A percentile compares a stretch with the other conserved stretches of the same genome.
Evolutionary conservation across 2,113 vertebrate genomes (phyloP).

Genomic region (Odontesthes bonariensis): DNA sequence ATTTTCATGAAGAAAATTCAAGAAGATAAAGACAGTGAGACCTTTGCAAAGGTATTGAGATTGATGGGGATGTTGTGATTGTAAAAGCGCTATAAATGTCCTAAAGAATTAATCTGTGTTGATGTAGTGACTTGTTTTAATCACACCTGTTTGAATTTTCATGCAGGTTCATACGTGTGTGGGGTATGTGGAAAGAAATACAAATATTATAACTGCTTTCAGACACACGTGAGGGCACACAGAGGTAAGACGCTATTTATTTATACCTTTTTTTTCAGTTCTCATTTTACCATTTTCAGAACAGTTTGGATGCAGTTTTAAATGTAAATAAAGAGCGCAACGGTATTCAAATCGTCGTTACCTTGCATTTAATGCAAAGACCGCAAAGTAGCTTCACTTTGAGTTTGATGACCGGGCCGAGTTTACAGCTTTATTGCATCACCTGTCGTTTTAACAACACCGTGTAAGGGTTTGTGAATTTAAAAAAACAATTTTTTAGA

Average conservation of each 20-base stretch:
- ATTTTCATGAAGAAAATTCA: neutral
- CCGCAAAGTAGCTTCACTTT: no score
- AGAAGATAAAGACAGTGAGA: neutral
- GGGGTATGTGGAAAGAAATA: slow-evolving; percentile 98
- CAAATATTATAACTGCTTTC: slow-evolving; percentile 99
- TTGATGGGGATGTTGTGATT: neutral
- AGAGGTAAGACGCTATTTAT: slow-evolving; percentile 85
- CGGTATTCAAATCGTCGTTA: neutral
- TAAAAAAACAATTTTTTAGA: no score
- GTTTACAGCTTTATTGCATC: neutral
- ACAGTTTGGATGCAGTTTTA: neutral
- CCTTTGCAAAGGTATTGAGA: neutral
- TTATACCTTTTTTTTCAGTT: neutral
- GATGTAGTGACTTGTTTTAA: neutral
- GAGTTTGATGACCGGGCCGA: no score
- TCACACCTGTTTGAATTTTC: slow-evolving; percentile 36
- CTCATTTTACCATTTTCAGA: neutral
- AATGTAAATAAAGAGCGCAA: neutral
- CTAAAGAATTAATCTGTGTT: neutral
- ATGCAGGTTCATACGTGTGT: slow-evolving; percentile 94
- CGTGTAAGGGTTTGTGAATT: neutral
- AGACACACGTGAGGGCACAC: slow-evolving; percentile 97
- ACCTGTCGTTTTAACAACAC: neutral
- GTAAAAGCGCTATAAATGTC: neutral
- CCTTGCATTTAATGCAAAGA: neutral